Base-by-base conservation (phyloP, 2,888 invertebrate species). In the Pelosia muscerda region DNA sequence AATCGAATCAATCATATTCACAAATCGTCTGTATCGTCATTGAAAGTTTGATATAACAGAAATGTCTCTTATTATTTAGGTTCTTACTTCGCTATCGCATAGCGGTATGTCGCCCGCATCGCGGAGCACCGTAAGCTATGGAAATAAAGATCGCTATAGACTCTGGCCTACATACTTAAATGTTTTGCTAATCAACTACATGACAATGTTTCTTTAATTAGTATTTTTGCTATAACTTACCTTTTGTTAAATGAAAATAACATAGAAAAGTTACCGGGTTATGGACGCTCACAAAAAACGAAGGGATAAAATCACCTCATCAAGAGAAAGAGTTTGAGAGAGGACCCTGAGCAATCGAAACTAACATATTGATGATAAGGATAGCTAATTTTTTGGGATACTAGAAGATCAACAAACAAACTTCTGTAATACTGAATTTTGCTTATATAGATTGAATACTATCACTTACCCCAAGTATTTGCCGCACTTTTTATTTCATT, bases 91-190 rank as follows among this genome's bases (percentile, higher is more conserved):
- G 68, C 81, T 84, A 85, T 86, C 88, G 71, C 67, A 69, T 84
- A 86, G 81, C 88, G 87, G 87, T 82, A 81, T 82, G 80, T 76
- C 82, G 68, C 89, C 89, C 89, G 89, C 89, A 89, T 89, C 65
- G 28, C 55, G 31, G 61, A 70, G 68, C 76, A 81, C 79, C 81
- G 83, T 80, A 83, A 80, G 72, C 74, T 73, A 81, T 80, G 71
- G 73, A 81, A 80, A 86, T 83, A 81, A 84, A 87, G 85, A 84
- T 83, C 82, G 70, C 82, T 74, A 79, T 76, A 78, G 76, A 63
- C 75, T 77, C 71, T 82, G 87, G 73, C 87, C 87, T 80, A 86
- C 82, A 79, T 87, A 81, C 65, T 73, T 66, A 25, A 60, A 71
- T 71, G 75, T 78, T 72, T 78, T 81, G 72, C 76, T 74, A 79